Base-by-base conservation (phyloP, 2,888 invertebrate genomes). In the Shargacucullia verbasci region DNA sequence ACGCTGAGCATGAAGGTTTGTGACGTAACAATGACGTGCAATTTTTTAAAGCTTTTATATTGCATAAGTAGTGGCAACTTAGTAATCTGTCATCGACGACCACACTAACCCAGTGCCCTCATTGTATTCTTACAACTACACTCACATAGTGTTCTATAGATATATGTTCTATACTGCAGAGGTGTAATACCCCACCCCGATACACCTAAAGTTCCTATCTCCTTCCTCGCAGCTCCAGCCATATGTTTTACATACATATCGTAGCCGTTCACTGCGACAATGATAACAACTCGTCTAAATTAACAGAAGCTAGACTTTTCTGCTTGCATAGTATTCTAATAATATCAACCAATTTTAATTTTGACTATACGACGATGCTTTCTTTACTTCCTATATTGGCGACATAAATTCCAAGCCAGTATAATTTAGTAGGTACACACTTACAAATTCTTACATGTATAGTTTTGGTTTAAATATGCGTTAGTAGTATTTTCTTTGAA, bases 31-130 rank as follows among this genome's bases (percentile, higher is more conserved):
- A 27, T 31, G 27, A 39, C 15, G 45, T 29, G 41, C 45, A 20
- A 44, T 20, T 45, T 44, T 34, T 34, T 34, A 45, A 34, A 12
- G 9, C 3, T 11, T 7, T 13, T 37, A 15, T 33, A 31, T 56
- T 39, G 49, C 47, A 50, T 43, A 47, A 39, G 13, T 35, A 20
- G 50, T 66, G 65, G 44, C 46, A 48, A 34, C 62, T 62, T 20
- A 62, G 27, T 35, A 27, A 44, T 44, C 20, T 44, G 37, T 69
- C 57, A 34, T 62, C 46, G 48, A 34, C 48, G 69, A 25, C 41
- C 62, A 62, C 49, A 49, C 41, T 63, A 44, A 44, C 64, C 47
- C 20, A 13, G 39, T 63, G 64, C 37, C 64, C 64, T 47, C 58
- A 44, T 58, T 65, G 49, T 29, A 10, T 12, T 14, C 20, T 59